Base-by-base conservation (phyloP, 2,888 invertebrate genomes). In the Andricus curvator region DNA sequence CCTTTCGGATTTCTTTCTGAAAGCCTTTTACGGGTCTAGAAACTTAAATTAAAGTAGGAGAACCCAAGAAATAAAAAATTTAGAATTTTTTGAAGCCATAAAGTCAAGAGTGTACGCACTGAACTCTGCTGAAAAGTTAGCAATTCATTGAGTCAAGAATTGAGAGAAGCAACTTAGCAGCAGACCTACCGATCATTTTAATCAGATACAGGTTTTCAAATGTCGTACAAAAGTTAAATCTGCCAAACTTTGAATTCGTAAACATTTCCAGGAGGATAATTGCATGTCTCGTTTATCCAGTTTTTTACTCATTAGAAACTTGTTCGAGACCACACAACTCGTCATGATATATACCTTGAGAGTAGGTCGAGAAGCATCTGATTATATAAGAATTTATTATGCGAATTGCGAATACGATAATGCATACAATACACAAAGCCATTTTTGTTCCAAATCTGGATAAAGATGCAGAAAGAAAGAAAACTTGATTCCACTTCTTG, bases 301-400 rank as follows among this genome's bases (percentile, higher is more conserved):
- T 68, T 68, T 11, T 68, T 70, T 70, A 51, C 4, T 29, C 22
- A 70, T 29, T 70, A 8, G 15, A 48, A 48, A 48, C 15, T 15
- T 17, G 70, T 51, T 48, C 29, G 0, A 70, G 9, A 51, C 44
- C 51, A 22, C 29, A 70, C 20, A 48, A 29, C n/a, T 70, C 29
- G 70, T 70, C 20, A 51, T 70, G 17, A 70, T 48, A 51, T 51
- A 70, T 25, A 70, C 48, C 48, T 51, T 51, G 8, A 70, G 48
- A 70, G 22, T 25, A 29, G 29, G 25, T 29, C 51, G 17, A 51
- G 48, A 70, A 70, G 15, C 51, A 70, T 70, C 48, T 29, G 48
- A 70, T 70, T 70, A 51, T 29, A 25, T 70, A 70, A 70, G 51
- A 70, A 22, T 48, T 51, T 70, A 48, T 70, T 20, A 70, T 25